Percentiles rank a stretch among this genome's conserved stretches.
These are phyloP conservation scores for Frieseomelitta varia DNA, from an alignment of 1,140 invertebrate genomes.

Conservation along the genomic window DNA sequence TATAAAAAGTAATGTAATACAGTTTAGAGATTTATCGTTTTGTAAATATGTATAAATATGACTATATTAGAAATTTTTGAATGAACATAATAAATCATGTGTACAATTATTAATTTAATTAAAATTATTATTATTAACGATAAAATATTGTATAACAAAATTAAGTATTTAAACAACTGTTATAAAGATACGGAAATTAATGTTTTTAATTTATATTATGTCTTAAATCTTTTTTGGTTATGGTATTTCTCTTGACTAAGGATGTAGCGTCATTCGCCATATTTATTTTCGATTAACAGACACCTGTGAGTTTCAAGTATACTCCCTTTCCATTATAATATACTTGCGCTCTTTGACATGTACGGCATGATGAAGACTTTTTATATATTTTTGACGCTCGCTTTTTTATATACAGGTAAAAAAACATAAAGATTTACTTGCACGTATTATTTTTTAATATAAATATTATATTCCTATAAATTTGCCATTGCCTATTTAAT, in stretches of 20 bases:
- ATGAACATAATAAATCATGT: background rate
- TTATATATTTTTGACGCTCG: conserved; percentile 45
- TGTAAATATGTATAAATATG: background rate
- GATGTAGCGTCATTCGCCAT: conserved; percentile 65
- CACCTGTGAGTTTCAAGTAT: conserved; percentile 55
- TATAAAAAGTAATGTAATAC: background rate
- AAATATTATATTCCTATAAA: background rate
- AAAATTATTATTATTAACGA: too few relatives aligned
- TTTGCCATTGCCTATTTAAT: background rate
- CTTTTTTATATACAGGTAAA: conserved; percentile 66
- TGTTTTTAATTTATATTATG: background rate
- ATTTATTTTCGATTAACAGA: conserved; percentile 58
- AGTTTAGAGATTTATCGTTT: background rate
- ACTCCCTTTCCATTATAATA: background rate
- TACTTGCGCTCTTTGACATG: conserved; percentile 29
- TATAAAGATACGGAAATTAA: background rate
- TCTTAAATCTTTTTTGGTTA: background rate
- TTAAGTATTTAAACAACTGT: background rate
- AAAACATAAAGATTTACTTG: background rate
- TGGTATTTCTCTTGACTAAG: conserved; percentile 27
- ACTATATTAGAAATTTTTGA: conserved; percentile 15
- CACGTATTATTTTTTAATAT: conserved; percentile 6
- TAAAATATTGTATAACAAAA: background rate
- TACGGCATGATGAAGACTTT: conserved; percentile 70
- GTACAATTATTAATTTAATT: background rate